Conservation (phyloP, 2,797 vertebrate species). For the Pangasius mekongensis region DNA sequence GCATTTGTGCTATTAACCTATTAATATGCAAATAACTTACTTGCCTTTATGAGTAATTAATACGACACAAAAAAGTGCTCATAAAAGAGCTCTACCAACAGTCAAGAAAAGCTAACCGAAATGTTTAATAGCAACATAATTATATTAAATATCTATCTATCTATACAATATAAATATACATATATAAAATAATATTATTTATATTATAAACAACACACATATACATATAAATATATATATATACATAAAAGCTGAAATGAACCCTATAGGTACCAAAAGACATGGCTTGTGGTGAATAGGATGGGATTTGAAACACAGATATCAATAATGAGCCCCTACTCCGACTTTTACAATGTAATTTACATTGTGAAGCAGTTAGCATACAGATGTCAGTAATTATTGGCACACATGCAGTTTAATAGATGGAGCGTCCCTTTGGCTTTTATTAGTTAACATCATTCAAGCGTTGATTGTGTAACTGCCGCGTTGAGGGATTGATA, state of each 20-base stretch:
- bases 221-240: too few species aligned
- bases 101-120: conserved; percentile 42
- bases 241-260: conserved; percentile 21
- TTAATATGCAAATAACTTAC: conserved; percentile 63
- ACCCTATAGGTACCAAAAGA: background rate
- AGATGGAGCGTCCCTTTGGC: conserved; percentile 33
- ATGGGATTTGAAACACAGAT: conserved; percentile 33
- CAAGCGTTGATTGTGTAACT: conserved; percentile 36
- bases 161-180: too few species aligned
- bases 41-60: conserved; percentile 62
- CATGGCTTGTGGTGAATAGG: background rate
- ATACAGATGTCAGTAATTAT: conserved; percentile 32
- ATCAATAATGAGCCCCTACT: background rate
- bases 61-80: conserved; percentile 51
- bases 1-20: conserved; percentile 41
- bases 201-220: too few species aligned
- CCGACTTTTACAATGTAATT: conserved; percentile 20
- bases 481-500: conserved; percentile 58
- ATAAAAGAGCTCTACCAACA: conserved; percentile 14
- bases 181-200: too few species aligned
- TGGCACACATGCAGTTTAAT: conserved; percentile 34
- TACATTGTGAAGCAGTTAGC: conserved; percentile 23
- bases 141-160: too few species aligned
- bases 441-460: conserved; percentile 50
- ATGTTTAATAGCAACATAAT: background rate